Base-by-base conservation (phyloP, 2,888 invertebrate genomes). In the Marronus borbonicus region DNA sequence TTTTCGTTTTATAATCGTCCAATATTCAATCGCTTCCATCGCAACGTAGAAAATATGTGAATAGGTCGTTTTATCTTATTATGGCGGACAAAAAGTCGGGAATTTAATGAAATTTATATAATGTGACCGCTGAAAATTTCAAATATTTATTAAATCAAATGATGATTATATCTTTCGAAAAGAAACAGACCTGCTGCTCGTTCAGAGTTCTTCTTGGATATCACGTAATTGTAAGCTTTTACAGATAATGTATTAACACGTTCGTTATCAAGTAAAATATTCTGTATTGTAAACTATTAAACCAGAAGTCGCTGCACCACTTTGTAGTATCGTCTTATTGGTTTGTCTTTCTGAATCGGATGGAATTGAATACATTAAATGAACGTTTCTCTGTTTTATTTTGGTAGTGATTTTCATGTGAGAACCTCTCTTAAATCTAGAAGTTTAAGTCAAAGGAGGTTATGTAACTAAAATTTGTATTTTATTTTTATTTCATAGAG, bases 131-230 rank as follows among this genome's bases (percentile, higher is more conserved):
- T 72, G 72, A 72, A 69, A 72, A 72, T 72, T 72, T 72, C 72
- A 72, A 72, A 58, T 72, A 72, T 72, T 72, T 72, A 72, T 72
- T 72, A 72, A 72, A 72, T 72, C 72, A 72, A 72, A 58, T 60
- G 72, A 72, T 72, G 72, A 72, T 44, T 72, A 72, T 72, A 60
- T 60, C 60, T 44, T 72, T 72, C 58, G 39, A 60, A 72, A 58
- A 72, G 70, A 72, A 72, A 39, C 70, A 31, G 36, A 58, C 39
- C 60, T 58, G 24, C 24, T 60, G 14, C n/a, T 44, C n/a, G 3
- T 28, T 72, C 24, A 3, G 39, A 24, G 58, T 60, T 60, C 72
- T 60, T 72, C 14, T 68, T 68, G 20, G 55, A 17, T 60, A 58
- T 72, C 58, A 24, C 36, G 44, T 60, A 39, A 58, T 72, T 58